Conservation (phyloP, 2,888 invertebrate species). For the Xestia xanthographa region DNA sequence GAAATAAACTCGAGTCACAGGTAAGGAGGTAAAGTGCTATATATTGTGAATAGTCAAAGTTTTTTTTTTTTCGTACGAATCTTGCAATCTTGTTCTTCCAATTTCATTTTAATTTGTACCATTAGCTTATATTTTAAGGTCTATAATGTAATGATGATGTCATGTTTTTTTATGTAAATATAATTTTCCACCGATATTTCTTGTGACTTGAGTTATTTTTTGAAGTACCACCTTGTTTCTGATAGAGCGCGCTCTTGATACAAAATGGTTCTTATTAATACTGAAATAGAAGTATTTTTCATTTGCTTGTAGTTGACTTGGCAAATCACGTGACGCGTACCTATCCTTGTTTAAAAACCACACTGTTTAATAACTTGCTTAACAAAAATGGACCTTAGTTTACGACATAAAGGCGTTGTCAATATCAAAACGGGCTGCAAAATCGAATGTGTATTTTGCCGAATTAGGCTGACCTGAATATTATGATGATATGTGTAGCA, state of each 20-base stretch:
- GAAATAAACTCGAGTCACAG: constrained; percentile 64
- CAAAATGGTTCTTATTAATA: constrained; percentile 28
- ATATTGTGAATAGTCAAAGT: neutral
- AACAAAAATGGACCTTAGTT: neutral
- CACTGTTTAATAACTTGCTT: neutral
- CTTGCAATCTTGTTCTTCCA: constrained; percentile 61
- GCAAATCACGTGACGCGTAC: neutral
- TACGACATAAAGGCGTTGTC: neutral
- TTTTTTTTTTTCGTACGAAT: constrained; percentile 10
- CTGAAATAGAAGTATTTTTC: neutral
- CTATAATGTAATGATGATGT: constrained; percentile 43
- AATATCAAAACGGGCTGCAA: neutral
- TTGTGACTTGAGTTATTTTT: constrained; percentile 65
- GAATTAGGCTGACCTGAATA: neutral
- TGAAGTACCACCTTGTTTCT: constrained; percentile 52
- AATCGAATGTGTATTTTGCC: neutral
- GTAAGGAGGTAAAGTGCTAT: constrained; percentile 13
- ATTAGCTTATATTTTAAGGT: constrained; percentile 43
- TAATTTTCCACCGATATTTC: constrained; percentile 57
- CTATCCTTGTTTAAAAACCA: neutral
- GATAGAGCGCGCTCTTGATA: constrained; percentile 21
- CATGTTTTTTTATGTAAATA: constrained; percentile 57
- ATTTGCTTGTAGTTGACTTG: neutral
- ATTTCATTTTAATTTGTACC: constrained; percentile 37
- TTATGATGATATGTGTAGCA: neutral